A percentile compares a stretch with the other conserved stretches of the same genome.
phyloP scores from a whole-genome alignment of 2,888 invertebrate species.

The Zaprionus bogoriensis region DNA sequence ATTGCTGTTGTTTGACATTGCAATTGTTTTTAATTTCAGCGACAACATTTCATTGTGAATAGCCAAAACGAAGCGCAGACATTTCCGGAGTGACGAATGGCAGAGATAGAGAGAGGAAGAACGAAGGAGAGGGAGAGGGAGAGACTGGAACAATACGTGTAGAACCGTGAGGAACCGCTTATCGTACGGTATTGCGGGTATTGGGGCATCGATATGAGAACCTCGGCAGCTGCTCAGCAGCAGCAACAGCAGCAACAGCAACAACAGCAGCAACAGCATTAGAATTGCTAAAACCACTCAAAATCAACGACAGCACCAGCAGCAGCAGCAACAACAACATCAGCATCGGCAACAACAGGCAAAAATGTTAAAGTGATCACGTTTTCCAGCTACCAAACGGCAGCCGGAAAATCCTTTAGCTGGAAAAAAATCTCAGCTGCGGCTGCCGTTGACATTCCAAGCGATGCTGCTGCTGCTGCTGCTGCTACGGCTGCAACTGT shows the following conservation, averaged over 20 bases:
- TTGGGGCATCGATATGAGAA: slow-evolving; percentile 50
- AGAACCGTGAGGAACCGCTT: slow-evolving; percentile 58
- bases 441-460: slow-evolving; percentile 75
- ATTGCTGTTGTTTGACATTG: slow-evolving; percentile 52
- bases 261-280: slow-evolving; percentile 62
- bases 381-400: slow-evolving; percentile 66
- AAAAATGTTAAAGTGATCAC: slow-evolving; percentile 81
- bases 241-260: slow-evolving; percentile 19
- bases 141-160: slow-evolving; percentile 48
- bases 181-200: slow-evolving; percentile 62
- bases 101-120: background rate
- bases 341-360: slow-evolving; percentile 52
- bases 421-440: slow-evolving; percentile 64
- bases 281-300: slow-evolving; percentile 77
- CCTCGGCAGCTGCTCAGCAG: slow-evolving; percentile 29
- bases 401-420: slow-evolving; percentile 60
- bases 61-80: slow-evolving; percentile 48
- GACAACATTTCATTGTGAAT: slow-evolving; percentile 55
- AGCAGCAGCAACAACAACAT: slow-evolving; percentile 33
- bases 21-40: slow-evolving; percentile 61
- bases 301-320: slow-evolving; percentile 56
- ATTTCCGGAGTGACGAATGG: slow-evolving; percentile 53
- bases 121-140: background rate
- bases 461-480: slow-evolving; percentile 25
- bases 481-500: slow-evolving; percentile 31